A percentile compares a stretch with the other conserved stretches of the same genome.
These are phyloP conservation scores for Diplodus puntazzo DNA, from an alignment of 2,797 vertebrate genomes.

Conservation along the genomic window DNA sequence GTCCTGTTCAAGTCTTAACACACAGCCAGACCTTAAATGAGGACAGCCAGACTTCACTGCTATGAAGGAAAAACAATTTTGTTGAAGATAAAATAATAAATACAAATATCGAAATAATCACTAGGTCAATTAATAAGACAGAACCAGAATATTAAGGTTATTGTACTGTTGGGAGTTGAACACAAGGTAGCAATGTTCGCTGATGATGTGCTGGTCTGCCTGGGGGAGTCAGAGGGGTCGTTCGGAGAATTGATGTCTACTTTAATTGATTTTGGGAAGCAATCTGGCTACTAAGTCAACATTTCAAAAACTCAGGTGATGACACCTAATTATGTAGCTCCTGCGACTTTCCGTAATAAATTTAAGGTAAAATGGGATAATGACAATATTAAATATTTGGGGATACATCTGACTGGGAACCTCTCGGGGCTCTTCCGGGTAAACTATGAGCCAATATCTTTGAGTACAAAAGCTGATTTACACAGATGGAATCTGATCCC, in stretches of 20 bases:
- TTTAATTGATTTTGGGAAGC: not conserved
- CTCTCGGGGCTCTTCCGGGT: not conserved
- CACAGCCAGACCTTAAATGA: conserved; percentile 22
- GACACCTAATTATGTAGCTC: not conserved
- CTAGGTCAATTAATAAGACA: not conserved
- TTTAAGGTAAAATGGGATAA: not conserved
- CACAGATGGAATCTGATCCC: no score
- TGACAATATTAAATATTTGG: no score
- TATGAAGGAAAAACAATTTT: not conserved
- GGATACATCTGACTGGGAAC: not conserved
- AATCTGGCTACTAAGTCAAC: not conserved
- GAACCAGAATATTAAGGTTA: not conserved
- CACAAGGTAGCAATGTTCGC: not conserved
- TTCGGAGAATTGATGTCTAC: not conserved
- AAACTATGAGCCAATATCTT: not conserved
- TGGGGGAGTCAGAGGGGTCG: not conserved
- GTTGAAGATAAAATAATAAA: not conserved
- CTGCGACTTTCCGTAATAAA: not conserved
- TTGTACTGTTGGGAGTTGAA: not conserved
- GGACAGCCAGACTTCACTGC: not conserved
- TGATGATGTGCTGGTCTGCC: not conserved
- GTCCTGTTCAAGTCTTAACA: conserved; percentile 31
- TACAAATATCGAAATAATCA: no score
- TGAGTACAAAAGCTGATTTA: not conserved
- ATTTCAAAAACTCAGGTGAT: not conserved